Evolutionary conservation across 35 echinoderm and acorn worm genomes (phyloP).

Genomic region (Amphiura filiformis): DNA sequence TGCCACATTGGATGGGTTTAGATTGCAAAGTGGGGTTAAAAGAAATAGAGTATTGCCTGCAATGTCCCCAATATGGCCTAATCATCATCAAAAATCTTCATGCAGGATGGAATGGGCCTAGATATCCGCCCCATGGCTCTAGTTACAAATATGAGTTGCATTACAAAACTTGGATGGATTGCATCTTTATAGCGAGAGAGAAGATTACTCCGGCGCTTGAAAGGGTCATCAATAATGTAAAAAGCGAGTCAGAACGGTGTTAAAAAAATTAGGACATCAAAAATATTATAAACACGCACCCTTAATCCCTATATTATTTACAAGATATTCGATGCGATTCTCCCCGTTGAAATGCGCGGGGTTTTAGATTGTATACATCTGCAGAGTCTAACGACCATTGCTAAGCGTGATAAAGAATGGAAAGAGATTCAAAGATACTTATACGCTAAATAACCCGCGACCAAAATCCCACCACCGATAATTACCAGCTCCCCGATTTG

Average conservation of each 20-base stretch:
- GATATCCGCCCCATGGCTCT: not conserved
- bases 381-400: not conserved
- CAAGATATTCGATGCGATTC: not conserved
- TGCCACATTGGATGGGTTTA: not conserved
- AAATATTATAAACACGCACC: not conserved
- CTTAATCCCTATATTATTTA: not conserved
- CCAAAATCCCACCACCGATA: not conserved
- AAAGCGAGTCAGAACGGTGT: not conserved
- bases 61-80: not conserved
- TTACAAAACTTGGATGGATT: slow-evolving; percentile 7
- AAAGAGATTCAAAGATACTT: not conserved
- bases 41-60: not conserved
- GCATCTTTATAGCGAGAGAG: not conserved
- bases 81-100: too few relatives aligned
- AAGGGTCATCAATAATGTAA: slow-evolving; percentile 8
- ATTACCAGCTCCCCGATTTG: not conserved
- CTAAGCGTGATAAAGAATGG: slow-evolving; percentile 1
- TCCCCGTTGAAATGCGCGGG: not conserved
- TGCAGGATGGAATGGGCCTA: too few relatives aligned
- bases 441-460: not conserved
- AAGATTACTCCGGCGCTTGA: not conserved
- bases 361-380: not conserved
- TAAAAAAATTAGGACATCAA: not conserved
- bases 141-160: not conserved
- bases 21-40: not conserved